Percentiles rank a stretch among this genome's conserved stretches.
Conservation (phyloP, 2,888 invertebrate genomes). For the Drosophila mulleri region DNA sequence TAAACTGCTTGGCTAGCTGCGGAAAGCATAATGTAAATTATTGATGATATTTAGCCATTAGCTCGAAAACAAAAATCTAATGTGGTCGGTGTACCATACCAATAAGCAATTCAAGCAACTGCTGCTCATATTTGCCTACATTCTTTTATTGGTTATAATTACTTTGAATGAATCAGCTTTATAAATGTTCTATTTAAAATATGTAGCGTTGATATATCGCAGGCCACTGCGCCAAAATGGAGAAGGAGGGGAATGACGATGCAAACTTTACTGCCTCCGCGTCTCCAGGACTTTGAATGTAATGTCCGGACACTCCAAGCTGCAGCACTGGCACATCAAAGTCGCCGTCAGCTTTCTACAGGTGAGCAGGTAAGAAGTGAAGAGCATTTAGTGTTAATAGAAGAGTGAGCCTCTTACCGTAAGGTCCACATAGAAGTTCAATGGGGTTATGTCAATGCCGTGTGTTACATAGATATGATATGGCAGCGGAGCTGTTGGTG, state of each 20-base stretch:
- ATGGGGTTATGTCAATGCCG: slow-evolving; percentile 69
- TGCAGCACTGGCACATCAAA: slow-evolving; percentile 77
- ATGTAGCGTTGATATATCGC: slow-evolving; percentile 85
- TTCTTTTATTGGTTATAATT: slow-evolving; percentile 1
- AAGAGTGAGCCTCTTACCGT: slow-evolving; percentile 28
- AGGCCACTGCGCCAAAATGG: slow-evolving; percentile 85
- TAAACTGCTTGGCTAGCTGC: slow-evolving; percentile 1
- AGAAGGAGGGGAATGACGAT: slow-evolving; percentile 84
- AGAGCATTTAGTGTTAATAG: background rate
- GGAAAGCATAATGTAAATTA: background rate
- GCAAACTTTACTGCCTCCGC: slow-evolving; percentile 84
- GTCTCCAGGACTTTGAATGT: slow-evolving; percentile 83
- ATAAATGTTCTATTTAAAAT: slow-evolving; percentile 51
- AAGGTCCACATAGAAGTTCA: slow-evolving; percentile 72
- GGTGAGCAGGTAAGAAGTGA: background rate
- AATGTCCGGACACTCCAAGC: slow-evolving; percentile 85
- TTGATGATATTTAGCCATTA: background rate
- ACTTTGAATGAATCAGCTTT: background rate
- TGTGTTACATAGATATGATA: slow-evolving; percentile 73
- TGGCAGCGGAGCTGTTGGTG: slow-evolving; percentile 58
- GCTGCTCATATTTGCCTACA: background rate
- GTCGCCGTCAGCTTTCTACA: slow-evolving; percentile 58
- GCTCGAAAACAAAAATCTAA: background rate
- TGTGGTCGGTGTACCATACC: background rate
- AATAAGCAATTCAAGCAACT: background rate